Conservation (phyloP, 2,113 vertebrate species). For the Vicugna pacos region DNA sequence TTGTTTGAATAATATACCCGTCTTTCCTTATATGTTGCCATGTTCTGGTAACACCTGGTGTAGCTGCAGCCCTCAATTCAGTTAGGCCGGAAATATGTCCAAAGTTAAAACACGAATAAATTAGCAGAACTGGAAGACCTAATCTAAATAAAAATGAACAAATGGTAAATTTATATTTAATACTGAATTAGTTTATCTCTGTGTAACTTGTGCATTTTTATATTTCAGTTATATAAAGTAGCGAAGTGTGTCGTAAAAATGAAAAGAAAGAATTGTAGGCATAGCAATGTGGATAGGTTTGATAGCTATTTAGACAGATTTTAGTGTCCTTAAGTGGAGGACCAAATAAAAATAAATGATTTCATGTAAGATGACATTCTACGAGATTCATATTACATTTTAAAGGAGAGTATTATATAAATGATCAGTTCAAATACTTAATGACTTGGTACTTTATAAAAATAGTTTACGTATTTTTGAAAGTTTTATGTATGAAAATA, state of each 20-base stretch:
- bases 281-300: background rate
- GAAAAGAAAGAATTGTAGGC: background rate
- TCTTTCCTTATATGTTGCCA: background rate
- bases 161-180: background rate
- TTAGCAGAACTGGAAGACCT: background rate
- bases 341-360: constrained; percentile 40
- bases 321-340: background rate
- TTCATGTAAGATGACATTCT: background rate
- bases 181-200: background rate
- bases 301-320: background rate
- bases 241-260: background rate
- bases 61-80: background rate
- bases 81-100: constrained; percentile 32
- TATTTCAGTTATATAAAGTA: background rate
- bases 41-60: background rate
- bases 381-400: constrained; percentile 2
- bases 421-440: background rate
- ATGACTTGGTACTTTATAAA: background rate
- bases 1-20: background rate
- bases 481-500: background rate
- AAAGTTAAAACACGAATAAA: constrained; percentile 12
- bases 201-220: background rate
- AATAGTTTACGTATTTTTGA: background rate
- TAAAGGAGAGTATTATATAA: background rate
- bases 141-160: background rate